Evolutionary conservation across 2,888 invertebrate genomes (phyloP), one percentile per base, ranked within the genome.

Genomic region (Patella caerulea): DNA sequence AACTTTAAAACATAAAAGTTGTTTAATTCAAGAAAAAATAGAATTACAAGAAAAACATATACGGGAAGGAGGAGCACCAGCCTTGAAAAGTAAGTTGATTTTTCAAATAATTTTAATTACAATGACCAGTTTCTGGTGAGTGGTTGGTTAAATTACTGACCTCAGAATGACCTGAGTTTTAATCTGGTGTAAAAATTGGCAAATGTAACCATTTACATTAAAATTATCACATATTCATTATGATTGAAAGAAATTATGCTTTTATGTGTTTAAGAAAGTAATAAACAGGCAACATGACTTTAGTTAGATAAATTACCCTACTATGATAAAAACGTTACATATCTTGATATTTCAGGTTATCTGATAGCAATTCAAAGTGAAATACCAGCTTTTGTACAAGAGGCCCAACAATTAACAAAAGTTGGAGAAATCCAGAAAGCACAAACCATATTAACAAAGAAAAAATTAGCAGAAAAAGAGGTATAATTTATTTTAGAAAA

Each of bases 361-460:
- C 79, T 88, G 9, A 81, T 81, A n/a, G 80, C 81, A 5, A 88
- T 91, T 73, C 85, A 86, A 74, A 76, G 81, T 69, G 88, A 88
- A 53, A 82, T 84, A 4, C 79, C 84, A 17, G 76, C 77, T 3
- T 91, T 88, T 83, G 84, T 85, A 24, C 81, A 86, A 53, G 91
- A 91, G 74, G 91, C 90, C 0, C 84, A 83, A 75, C 84, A 86
- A 76, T 83, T 87, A 59, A 84, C 88, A 3, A 85, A 87, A 75
- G 81, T 86, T 24, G 90, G 90, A 75, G 89, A 90, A 75, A 86
- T 88, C 77, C 90, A 90, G 78, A 91, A 91, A 83, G 90, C 91
- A 29, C 89, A 90, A 78, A 77, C 88, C 11, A 82, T 88, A 75
- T 81, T 91, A 74, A 90, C 19, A 14, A 34, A 71, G 71, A 71